phyloP scores from a whole-genome alignment of 1,140 invertebrate genomes.

The Bombus superbus region DNA sequence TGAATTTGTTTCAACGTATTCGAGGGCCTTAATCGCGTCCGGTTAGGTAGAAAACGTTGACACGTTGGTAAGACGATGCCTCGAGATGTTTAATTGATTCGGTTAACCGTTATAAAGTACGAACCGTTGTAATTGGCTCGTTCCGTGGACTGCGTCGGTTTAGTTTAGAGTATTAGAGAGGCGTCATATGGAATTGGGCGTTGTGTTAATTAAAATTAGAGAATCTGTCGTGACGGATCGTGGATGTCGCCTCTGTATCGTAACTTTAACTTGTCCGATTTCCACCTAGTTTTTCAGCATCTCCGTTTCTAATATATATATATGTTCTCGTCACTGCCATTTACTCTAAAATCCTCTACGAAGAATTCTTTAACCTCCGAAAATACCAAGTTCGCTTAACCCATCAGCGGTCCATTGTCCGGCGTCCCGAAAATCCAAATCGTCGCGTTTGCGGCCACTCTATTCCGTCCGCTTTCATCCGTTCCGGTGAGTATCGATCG shows the following conservation, averaged over 20 bases:
- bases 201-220: not conserved
- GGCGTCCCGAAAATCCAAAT: not conserved
- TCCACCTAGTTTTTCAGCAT: too few species aligned
- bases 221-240: not conserved
- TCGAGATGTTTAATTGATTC: not conserved
- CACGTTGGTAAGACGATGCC: not conserved
- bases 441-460: not conserved
- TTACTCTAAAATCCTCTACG: too few species aligned
- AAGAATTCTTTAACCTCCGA: too few species aligned
- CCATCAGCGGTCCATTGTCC: not conserved
- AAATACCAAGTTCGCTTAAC: too few species aligned
- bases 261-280: too few species aligned
- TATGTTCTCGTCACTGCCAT: too few species aligned
- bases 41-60: not conserved
- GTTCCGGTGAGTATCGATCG: slow-evolving; percentile 26
- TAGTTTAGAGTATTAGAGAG: not conserved
- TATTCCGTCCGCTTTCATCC: not conserved
- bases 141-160: not conserved
- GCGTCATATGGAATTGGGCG: not conserved
- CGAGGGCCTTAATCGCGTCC: not conserved
- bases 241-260: too few species aligned
- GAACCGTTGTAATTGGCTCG: not conserved
- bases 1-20: too few species aligned
- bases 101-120: not conserved
- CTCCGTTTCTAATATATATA: too few species aligned